Conservation (phyloP, 2,888 invertebrate species). For the Schrankia costaestrigalis region DNA sequence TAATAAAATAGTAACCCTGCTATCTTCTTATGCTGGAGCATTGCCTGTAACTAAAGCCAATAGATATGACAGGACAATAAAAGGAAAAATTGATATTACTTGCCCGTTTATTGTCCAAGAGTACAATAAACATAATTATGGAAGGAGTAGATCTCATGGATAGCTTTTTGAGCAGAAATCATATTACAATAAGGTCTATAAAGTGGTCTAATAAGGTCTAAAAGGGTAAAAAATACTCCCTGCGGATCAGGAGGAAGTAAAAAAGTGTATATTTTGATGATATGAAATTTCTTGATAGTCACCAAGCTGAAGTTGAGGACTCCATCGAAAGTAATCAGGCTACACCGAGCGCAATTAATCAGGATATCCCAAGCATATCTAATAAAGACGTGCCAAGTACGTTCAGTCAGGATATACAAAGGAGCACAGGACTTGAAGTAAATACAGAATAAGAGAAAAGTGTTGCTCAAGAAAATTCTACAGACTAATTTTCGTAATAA, state of each 20-base stretch:
- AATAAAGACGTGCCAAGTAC: conserved; percentile 22
- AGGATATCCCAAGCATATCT: conserved; percentile 23
- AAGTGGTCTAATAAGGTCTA: conserved; percentile 33
- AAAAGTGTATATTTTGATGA: too few relatives aligned
- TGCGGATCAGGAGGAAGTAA: too few relatives aligned
- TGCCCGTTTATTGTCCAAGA: conserved; percentile 43
- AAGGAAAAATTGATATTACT: conserved; percentile 38
- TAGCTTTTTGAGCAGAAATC: conserved; percentile 38
- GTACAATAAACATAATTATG: conserved; percentile 22
- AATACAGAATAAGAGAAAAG: conserved; percentile 21
- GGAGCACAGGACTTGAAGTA: conserved; percentile 24
- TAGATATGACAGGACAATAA: conserved; percentile 15
- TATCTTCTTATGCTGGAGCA: conserved; percentile 41
- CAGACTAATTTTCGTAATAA: conserved; percentile 1
- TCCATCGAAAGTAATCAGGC: too few relatives aligned
- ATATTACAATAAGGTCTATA: conserved; percentile 8
- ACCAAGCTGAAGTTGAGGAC: too few relatives aligned
- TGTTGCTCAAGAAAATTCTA: conserved; percentile 21
- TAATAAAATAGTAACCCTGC: conserved; percentile 39
- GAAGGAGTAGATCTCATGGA: conserved; percentile 46
- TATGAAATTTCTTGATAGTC: too few relatives aligned
- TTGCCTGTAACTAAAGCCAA: conserved; percentile 27
- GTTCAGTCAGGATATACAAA: conserved; percentile 19
- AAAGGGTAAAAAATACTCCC: too few relatives aligned
- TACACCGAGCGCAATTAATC: conserved; percentile 20